Base-by-base conservation (phyloP, 2,113 vertebrate species). In the Lota lota region DNA sequence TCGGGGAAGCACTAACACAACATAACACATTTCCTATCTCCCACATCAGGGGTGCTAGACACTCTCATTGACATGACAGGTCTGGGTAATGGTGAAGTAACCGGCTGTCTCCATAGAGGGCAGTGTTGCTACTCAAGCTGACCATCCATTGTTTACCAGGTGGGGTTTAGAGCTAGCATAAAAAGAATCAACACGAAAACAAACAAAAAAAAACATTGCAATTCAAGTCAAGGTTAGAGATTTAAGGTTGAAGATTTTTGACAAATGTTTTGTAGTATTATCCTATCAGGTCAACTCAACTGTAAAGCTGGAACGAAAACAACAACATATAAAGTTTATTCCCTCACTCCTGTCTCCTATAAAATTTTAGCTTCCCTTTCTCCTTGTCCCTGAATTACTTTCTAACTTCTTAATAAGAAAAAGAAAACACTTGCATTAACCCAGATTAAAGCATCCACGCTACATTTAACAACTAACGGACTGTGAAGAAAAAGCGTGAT, bases 381-480 rank as follows among this genome's bases (percentile, higher is more conserved):
- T 73, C 3, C 22, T 24, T 61, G 7, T 61, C 60, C 22, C 24
- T 15, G 67, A 73, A 82, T 72, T 67, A 77, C 53, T 79, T 78
- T 67, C 68, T 78, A 58, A 77, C 74, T 69, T 71, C 64, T 74
- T 73, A 70, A 78, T 69, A 77, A 64, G 70, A 66, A 63, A 77
- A 72, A 63, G 67, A 68, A 56, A 72, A 54, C 53, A 54, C 53
- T 63, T 68, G 51, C 69, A 82, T 85, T 88, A 82, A 80, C 67
- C 80, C 28, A 62, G 63, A 73, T 84, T 66, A 81, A 85, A 83
- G 74, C 83, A 79, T 80, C 72, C 81, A 85, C 22, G 51, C 70
- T 69, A 80, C 68, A 76, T 81, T 90, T 78, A 80, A 67, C 79
- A 74, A 80, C 75, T 85, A 86, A 82, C 78, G 72, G 69, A 73